A percentile compares a stretch with the other conserved stretches of the same genome.
phyloP scores from a whole-genome alignment of 2,797 vertebrate species.

The Artibeus jamaicensis region DNA sequence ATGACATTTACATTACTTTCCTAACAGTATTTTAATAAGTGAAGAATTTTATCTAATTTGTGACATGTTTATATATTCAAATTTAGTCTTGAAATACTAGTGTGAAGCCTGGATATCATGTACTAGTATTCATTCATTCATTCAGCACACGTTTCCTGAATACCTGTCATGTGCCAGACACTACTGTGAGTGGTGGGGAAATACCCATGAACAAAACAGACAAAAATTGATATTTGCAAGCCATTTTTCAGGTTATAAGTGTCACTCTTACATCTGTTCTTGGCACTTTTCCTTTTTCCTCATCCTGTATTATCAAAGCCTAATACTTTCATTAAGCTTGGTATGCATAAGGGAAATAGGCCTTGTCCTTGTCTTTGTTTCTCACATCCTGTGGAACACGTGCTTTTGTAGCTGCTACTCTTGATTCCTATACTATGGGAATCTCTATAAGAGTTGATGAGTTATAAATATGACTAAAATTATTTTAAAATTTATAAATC shows the following conservation, averaged over 20 bases:
- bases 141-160: background rate
- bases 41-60: constrained; percentile 20
- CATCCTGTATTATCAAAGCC: background rate
- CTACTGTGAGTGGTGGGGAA: background rate
- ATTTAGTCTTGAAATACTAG: constrained; percentile 22
- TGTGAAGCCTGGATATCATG: background rate
- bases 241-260: constrained; percentile 30
- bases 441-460: background rate
- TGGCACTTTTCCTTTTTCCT: constrained; percentile 9
- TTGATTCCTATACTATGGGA: constrained; percentile 1
- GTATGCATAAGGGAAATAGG: background rate
- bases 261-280: background rate
- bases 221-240: background rate
- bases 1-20: background rate
- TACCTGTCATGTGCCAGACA: background rate
- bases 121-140: background rate
- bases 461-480: constrained; percentile 20
- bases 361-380: background rate
- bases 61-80: constrained; percentile 43
- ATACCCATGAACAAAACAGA: background rate
- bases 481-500: constrained; percentile 18
- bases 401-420: background rate
- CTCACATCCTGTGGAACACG: background rate
- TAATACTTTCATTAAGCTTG: background rate
- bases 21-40: background rate